A percentile compares a stretch with the other conserved stretches of the same genome.
These are phyloP conservation scores for Ceyx erithaca DNA, from an alignment of 2,797 vertebrate genomes.

Conservation along the genomic window DNA sequence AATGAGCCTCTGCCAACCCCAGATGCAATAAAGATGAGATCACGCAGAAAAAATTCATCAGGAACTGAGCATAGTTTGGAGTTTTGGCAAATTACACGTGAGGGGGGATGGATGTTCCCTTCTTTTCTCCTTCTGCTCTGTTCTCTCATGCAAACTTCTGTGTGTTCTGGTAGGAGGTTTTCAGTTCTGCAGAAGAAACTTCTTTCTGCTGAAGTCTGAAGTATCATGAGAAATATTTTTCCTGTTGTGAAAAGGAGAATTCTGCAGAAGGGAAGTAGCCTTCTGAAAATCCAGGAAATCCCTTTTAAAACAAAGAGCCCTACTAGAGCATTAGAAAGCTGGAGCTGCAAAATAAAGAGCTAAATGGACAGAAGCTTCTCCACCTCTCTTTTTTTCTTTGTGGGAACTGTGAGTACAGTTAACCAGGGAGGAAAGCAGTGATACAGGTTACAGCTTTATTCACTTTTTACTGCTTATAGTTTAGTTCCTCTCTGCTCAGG, in stretches of 20 bases:
- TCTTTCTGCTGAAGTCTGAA: not conserved
- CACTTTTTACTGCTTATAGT: no score
- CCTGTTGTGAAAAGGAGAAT: not conserved
- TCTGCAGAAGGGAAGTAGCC: not conserved
- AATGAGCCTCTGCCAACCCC: not conserved
- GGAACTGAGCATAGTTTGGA: not conserved
- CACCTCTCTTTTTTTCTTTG: no score
- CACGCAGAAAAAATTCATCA: constrained; percentile 14
- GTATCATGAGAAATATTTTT: not conserved
- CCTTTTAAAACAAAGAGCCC: no score
- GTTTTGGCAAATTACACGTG: not conserved
- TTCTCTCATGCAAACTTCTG: not conserved
- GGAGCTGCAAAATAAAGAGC: no score
- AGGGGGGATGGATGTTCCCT: not conserved
- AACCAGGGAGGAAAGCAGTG: no score
- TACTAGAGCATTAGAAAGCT: no score
- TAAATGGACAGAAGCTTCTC: no score
- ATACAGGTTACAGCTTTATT: no score
- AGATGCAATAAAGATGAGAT: constrained; percentile 24
- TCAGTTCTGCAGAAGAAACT: not conserved
- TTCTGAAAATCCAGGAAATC: no score
- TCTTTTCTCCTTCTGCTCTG: not conserved
- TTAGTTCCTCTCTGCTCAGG: no score
- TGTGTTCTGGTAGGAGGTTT: not conserved
- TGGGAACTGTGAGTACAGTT: not conserved